Conservation (phyloP, 1,140 invertebrate species). For the Periplaneta americana region DNA sequence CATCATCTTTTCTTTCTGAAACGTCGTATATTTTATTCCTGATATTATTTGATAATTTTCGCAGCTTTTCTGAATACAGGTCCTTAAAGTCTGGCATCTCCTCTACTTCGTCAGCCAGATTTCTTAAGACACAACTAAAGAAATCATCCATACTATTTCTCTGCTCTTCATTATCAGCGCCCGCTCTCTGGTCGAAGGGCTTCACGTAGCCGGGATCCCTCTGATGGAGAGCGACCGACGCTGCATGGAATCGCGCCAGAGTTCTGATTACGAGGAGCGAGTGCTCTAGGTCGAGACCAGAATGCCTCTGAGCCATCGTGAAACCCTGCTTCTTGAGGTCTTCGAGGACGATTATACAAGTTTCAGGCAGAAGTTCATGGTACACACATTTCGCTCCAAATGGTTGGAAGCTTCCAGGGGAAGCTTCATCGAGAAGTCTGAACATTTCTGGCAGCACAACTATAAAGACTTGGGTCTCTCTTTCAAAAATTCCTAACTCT, state of each 20-base stretch:
- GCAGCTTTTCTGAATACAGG: neutral
- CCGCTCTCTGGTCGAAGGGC: neutral
- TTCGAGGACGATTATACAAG: constrained; percentile 35
- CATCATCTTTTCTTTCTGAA: neutral
- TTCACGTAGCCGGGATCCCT: constrained; percentile 39
- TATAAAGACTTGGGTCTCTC: neutral
- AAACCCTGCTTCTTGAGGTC: constrained; percentile 51
- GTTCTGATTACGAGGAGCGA: constrained; percentile 32
- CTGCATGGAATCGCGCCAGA: constrained; percentile 57
- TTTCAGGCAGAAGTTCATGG: neutral
- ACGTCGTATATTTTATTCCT: neutral
- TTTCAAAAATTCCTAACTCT: neutral
- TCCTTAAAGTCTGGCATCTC: neutral
- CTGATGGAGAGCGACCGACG: constrained; percentile 55
- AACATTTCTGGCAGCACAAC: neutral
- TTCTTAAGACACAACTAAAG: neutral
- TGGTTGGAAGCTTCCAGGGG: neutral
- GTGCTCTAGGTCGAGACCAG: constrained; percentile 53
- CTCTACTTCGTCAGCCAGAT: neutral
- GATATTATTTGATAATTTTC: neutral
- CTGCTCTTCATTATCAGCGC: neutral
- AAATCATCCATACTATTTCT: neutral
- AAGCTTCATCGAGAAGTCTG: neutral
- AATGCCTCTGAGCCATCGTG: constrained; percentile 58
- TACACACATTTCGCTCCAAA: neutral